phyloP scores from a whole-genome alignment of 2,888 invertebrate genomes.

The Baccha elongata region DNA sequence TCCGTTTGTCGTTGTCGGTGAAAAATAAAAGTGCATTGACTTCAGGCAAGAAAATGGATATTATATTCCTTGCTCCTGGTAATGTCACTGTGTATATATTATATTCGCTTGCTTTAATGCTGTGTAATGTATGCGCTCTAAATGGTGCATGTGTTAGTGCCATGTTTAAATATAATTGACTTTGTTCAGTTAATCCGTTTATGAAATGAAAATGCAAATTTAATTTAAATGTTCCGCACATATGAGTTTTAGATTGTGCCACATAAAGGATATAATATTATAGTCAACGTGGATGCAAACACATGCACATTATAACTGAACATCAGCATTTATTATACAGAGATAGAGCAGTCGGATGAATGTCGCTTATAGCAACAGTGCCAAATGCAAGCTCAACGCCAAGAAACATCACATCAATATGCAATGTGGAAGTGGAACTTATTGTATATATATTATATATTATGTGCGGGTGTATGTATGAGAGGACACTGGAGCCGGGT shows the following conservation, averaged over 20 bases:
- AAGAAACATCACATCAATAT: conserved; percentile 71
- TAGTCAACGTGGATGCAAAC: conserved; percentile 60
- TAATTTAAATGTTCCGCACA: conserved; percentile 75
- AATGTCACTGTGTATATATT: not conserved
- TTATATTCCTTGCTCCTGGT: not conserved
- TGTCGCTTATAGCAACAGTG: conserved; percentile 71
- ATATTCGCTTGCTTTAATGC: conserved; percentile 3
- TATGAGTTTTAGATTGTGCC: conserved; percentile 70
- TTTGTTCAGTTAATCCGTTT: conserved; percentile 76
- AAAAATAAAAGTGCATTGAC: conserved; percentile 63
- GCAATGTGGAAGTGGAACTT: conserved; percentile 64
- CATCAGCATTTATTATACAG: not conserved
- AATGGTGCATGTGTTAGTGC: conserved; percentile 71
- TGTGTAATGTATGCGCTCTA: conserved; percentile 51
- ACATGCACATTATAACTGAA: conserved; percentile 20
- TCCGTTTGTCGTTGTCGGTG: not conserved
- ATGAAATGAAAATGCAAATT: conserved; percentile 76
- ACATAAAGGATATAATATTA: conserved; percentile 65
- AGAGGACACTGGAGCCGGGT: conserved; percentile 30
- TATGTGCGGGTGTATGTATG: conserved; percentile 5
- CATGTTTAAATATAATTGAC: conserved; percentile 76
- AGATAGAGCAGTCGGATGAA: conserved; percentile 23
- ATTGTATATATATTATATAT: conserved; percentile 28
- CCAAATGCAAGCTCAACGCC: conserved; percentile 68
- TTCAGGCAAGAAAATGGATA: conserved; percentile 4